Evolutionary conservation across 2,113 vertebrate species (phyloP), one percentile per base, ranked within the genome.

Genomic region (Irena cyanogastra): DNA sequence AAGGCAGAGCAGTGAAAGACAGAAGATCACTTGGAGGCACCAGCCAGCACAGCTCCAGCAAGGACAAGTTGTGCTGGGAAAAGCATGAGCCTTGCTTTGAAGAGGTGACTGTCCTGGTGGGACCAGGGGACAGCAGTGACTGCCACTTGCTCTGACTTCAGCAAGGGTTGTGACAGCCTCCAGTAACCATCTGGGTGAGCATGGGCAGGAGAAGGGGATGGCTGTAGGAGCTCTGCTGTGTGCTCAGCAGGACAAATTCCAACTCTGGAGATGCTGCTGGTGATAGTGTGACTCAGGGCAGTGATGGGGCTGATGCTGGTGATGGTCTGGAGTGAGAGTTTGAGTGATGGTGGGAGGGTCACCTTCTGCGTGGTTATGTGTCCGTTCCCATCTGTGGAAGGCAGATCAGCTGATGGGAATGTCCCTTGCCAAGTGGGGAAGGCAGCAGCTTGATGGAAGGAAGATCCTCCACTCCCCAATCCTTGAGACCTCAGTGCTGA

Each of bases 221-320:
- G 7, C 63, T 35, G 4, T 12, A 31, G 23, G 31, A 59, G 12
- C 11, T 0, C 17, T 35, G 28, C 61, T 9, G 6, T 16, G 39
- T 33, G 27, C 56, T 44, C 28, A 49, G 35, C 61, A 70, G 70
- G 61, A 45, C 56, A 50, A 41, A 33, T 35, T 35, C 24, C 30
- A 41, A 0, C 14, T 3, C 0, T 3, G 3, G 30, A 6, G 8
- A 8, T 50, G 30, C 30, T 81, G 14, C 18, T 61, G 8, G 3
- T 17, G 10, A 6, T 63, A 7, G 2, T 12, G 12, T 65, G 56
- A 21, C 21, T 68, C 11, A 39, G 52, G 17, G 47, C 12, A 56
- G 13, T 33, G 65, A 19, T 47, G 27, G 27, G 10, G 20, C 11
- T 70, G n/a, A 2, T 75, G 52, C 50, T 75, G 33, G 3, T 39